phyloP scores from a whole-genome alignment of 35 echinoderm and acorn worm species.

The Hemicentrotus pulcherrimus region DNA sequence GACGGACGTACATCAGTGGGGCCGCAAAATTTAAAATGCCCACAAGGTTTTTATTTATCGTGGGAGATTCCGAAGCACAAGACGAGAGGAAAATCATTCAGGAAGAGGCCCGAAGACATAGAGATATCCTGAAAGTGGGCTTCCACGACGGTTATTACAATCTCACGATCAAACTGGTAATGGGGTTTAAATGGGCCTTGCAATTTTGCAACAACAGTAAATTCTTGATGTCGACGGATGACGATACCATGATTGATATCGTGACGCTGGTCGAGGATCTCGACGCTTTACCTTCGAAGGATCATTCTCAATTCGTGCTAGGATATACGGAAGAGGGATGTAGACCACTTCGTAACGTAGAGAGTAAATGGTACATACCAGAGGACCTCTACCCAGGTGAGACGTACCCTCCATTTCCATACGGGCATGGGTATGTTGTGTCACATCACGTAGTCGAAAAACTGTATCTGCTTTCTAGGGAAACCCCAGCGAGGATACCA shows the following conservation, averaged over 20 bases:
- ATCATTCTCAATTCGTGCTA: not conserved
- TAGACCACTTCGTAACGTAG: not conserved
- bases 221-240: not conserved
- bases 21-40: not conserved
- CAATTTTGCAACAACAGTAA: not conserved
- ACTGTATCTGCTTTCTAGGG: not conserved
- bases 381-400: not conserved
- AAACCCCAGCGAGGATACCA: not conserved
- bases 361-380: not conserved
- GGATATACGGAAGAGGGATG: not conserved
- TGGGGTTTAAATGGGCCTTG: not conserved
- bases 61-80: not conserved
- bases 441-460: not conserved
- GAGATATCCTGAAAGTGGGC: not conserved
- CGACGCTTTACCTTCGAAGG: not conserved
- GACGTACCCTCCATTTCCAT: not conserved
- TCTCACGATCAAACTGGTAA: not conserved
- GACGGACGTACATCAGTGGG: not conserved
- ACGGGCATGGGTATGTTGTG: not conserved
- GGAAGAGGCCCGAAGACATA: not conserved
- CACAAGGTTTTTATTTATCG: not conserved
- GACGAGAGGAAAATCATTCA: not conserved
- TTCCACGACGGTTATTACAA: too few relatives aligned
- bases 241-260: not conserved
- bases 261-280: not conserved